Conservation (phyloP, 2,888 invertebrate genomes). For the Chamaedrilus cognettii region DNA sequence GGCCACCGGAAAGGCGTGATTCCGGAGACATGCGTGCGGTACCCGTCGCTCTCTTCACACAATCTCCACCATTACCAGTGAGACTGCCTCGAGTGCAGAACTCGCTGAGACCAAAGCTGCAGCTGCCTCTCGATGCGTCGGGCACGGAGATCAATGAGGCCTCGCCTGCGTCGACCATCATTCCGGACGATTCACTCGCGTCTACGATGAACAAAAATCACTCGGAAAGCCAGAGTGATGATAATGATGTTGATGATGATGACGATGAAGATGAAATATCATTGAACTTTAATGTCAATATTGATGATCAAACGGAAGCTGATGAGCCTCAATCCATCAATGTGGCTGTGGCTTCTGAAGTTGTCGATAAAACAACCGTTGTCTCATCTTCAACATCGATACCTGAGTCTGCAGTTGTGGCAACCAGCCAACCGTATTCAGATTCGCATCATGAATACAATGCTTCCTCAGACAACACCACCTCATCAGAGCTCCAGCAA, state of each 20-base stretch:
- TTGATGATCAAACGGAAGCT: constrained; percentile 18
- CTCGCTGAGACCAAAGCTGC: background rate
- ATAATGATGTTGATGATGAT: constrained; percentile 4
- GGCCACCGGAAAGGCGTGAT: too few species aligned
- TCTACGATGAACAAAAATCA: background rate
- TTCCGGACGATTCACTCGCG: background rate
- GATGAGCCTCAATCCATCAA: constrained; percentile 18
- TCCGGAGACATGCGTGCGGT: too few species aligned
- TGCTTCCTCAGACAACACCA: background rate
- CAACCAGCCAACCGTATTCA: too few species aligned
- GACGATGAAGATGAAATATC: constrained; percentile 21
- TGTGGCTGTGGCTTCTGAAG: constrained; percentile 9
- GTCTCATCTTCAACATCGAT: too few species aligned
- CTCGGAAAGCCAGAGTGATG: too few species aligned
- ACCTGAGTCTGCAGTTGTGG: too few species aligned
- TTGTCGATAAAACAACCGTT: background rate
- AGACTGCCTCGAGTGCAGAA: background rate
- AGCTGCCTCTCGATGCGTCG: background rate
- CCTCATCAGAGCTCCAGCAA: too few species aligned
- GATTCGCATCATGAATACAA: too few species aligned
- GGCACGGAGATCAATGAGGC: background rate
- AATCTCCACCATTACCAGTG: background rate
- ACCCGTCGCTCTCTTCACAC: too few species aligned
- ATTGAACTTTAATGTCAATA: constrained; percentile 19
- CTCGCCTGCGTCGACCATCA: background rate